Evolutionary conservation across 2,888 invertebrate genomes (phyloP).

Genomic region (Athalia circularis): DNA sequence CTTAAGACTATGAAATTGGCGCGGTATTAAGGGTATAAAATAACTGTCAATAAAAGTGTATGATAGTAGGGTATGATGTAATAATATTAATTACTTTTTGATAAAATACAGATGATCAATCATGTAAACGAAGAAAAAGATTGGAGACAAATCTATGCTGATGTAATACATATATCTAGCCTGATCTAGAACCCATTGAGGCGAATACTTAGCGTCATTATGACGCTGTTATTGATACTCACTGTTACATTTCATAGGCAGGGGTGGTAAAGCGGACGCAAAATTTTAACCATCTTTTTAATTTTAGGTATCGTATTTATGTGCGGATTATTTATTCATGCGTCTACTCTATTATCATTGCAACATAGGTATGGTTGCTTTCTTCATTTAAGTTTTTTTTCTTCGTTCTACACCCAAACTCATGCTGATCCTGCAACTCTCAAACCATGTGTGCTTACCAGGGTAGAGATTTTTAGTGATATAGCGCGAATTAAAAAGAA

Average conservation of each 20-base stretch:
- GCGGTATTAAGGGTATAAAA: neutral
- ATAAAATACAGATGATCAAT: neutral
- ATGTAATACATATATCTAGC: neutral
- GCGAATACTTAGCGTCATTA: too few relatives aligned
- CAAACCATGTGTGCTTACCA: conserved; percentile 21
- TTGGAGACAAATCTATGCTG: neutral
- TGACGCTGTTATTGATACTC: too few relatives aligned
- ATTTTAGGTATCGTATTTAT: too few relatives aligned
- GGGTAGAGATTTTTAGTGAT: conserved; percentile 5
- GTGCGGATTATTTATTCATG: too few relatives aligned
- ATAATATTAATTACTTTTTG: conserved; percentile 11
- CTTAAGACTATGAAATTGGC: neutral
- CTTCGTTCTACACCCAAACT: neutral
- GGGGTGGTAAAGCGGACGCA: too few relatives aligned
- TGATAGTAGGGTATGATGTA: neutral
- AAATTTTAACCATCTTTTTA: too few relatives aligned
- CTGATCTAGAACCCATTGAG: neutral
- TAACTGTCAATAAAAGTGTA: conserved; percentile 9
- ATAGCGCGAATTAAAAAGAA: neutral
- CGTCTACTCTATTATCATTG: too few relatives aligned
- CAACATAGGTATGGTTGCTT: neutral
- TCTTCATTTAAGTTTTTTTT: neutral
- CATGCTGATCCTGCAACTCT: neutral
- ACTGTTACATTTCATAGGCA: too few relatives aligned
- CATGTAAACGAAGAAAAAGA: neutral